A percentile compares a stretch with the other conserved stretches of the same genome.
Evolutionary conservation across 2,888 invertebrate genomes (phyloP).

Genomic region (Miltochrista miniata): DNA sequence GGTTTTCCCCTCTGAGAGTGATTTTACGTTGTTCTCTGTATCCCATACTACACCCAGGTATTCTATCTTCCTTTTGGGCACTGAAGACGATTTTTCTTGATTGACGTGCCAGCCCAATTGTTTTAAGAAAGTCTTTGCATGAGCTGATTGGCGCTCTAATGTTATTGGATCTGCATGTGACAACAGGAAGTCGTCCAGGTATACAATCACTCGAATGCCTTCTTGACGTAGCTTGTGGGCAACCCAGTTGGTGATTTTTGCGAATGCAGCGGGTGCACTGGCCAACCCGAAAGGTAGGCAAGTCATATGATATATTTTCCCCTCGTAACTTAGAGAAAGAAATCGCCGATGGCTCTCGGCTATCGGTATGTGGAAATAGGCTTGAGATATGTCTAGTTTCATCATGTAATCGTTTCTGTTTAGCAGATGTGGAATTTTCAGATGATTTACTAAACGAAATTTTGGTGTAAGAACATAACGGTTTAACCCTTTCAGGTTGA

Average conservation of each 20-base stretch:
- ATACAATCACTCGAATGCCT: not conserved
- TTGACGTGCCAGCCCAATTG: not conserved
- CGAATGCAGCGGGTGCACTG: not conserved
- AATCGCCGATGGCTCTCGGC: not conserved
- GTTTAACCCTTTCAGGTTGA: not conserved
- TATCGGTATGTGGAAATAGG: not conserved
- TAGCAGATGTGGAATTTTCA: not conserved
- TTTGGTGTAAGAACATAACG: not conserved
- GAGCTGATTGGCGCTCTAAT: not conserved
- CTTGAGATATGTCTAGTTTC: not conserved
- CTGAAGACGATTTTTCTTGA: not conserved
- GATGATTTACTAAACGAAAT: not conserved
- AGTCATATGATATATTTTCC: not conserved
- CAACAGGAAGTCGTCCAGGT: not conserved
- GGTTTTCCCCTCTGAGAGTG: not conserved
- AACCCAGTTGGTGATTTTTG: not conserved
- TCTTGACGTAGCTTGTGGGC: not conserved
- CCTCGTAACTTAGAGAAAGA: not conserved
- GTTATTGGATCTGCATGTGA: not conserved
- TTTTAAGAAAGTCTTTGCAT: not conserved
- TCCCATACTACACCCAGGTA: not conserved
- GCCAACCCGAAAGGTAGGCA: not conserved
- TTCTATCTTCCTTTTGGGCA: not conserved
- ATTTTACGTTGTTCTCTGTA: not conserved
- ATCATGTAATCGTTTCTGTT: not conserved